Evolutionary conservation across 2,797 vertebrate genomes (phyloP), one percentile per base, ranked within the genome.

Genomic region (Tamandua tetradactyla): DNA sequence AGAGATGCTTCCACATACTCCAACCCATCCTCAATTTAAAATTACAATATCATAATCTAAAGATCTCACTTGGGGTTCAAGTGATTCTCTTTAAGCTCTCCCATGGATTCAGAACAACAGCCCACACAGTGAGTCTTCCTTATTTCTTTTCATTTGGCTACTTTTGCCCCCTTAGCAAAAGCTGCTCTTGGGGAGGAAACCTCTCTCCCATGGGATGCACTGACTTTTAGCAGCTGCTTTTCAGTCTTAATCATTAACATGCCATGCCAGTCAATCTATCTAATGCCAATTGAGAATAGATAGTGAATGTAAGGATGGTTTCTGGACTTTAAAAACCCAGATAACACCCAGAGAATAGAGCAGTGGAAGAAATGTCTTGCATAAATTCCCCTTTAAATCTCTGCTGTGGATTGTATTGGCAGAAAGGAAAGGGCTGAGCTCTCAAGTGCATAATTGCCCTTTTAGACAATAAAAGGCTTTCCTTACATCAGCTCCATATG

Each of bases 401-500:
- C 32, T 93, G 59, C 20, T 49, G 5, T 40, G 47, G 30, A 37
- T 52, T 35, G 3, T 76, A 69, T 64, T 42, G 13, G 32, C 40
- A 47, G 9, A 68, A 17, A 76, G 64, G 44, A 78, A 59, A 82
- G 8, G 20, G 69, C 71, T 66, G 74, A 85, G 17, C 11, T 62
- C n/a, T 74, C 68, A 78, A 81, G 42, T 62, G 4, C 32, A 4
- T 81, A 85, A 32, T n/a, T 71, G 20, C 22, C 55, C 47, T 81
- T 91, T 86, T 55, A 71, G 72, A 74, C 59, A 82, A 92, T 75
- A 89, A 95, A 87, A 81, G 68, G 2, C 13, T 83, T 94, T 59
- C 66, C 47, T 93, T 72, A 68, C 25, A 82, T 92, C 89, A 84
- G 47, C 66, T 85, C 68, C 49, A 75, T 78, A 64, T 89, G 79